These are phyloP conservation scores for Steinernema khuongi DNA, from an alignment of 1,140 invertebrate species.

Conservation along the genomic window DNA sequence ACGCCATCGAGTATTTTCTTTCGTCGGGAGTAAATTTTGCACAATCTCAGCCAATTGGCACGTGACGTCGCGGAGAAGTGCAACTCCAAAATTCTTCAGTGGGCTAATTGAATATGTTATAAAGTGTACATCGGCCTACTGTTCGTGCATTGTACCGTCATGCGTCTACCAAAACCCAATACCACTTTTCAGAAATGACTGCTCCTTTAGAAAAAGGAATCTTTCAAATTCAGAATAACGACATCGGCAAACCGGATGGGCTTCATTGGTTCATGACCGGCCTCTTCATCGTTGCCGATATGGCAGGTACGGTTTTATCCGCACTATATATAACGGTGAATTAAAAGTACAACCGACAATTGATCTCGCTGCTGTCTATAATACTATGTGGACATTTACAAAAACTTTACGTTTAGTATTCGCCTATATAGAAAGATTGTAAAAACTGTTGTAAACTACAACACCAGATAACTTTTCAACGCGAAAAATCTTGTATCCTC, in stretches of 20 bases:
- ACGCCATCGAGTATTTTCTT: background rate
- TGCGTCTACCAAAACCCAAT: too few relatives aligned
- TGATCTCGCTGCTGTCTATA: too few relatives aligned
- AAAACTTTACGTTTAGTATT: too few relatives aligned
- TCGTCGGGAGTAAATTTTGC: background rate
- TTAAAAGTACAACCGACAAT: too few relatives aligned
- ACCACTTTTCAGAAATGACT: background rate
- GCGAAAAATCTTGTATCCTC: too few relatives aligned
- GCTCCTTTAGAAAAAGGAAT: background rate
- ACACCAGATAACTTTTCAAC: too few relatives aligned
- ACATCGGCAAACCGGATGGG: constrained; percentile 8
- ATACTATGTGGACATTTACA: too few relatives aligned
- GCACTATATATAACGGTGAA: too few relatives aligned
- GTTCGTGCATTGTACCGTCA: too few relatives aligned
- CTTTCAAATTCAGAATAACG: background rate
- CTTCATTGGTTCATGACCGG: constrained; percentile 37
- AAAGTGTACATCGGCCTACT: background rate
- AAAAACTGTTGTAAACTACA: too few relatives aligned
- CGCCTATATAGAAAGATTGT: too few relatives aligned
- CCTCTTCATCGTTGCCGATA: constrained; percentile 46
- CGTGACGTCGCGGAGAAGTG: background rate
- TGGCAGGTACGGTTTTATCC: constrained; percentile 30
- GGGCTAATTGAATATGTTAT: background rate
- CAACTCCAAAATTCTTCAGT: background rate
- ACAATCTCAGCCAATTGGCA: background rate